Percentiles rank a stretch among this genome's conserved stretches.
These are phyloP conservation scores for Nymphalis urticae DNA, from an alignment of 2,888 invertebrate genomes.

Conservation along the genomic window DNA sequence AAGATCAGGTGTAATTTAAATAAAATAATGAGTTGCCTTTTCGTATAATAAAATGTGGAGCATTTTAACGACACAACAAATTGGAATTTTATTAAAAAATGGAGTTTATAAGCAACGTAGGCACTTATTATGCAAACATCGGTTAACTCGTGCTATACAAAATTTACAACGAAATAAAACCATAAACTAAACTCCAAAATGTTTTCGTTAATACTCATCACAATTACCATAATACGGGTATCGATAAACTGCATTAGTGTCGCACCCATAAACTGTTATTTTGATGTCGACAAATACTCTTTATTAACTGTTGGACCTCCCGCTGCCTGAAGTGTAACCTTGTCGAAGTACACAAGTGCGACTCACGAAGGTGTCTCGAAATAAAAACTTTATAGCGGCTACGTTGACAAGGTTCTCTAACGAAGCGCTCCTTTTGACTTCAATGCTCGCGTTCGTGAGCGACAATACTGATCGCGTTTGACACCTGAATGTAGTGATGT, in stretches of 20 bases:
- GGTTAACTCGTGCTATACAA: conserved; percentile 8
- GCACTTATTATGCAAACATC: conserved; percentile 1
- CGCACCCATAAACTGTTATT: conserved; percentile 73
- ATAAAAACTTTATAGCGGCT: conserved; percentile 58
- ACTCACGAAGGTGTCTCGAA: conserved; percentile 49
- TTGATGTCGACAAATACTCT: conserved; percentile 80
- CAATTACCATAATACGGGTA: conserved; percentile 36
- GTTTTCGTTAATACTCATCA: conserved; percentile 27
- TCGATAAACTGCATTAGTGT: conserved; percentile 70
- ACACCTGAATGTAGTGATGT: conserved; percentile 70
- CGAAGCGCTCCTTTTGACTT: conserved; percentile 72
- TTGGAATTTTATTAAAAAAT: background rate
- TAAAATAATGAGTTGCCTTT: too few species aligned
- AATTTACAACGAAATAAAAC: conserved; percentile 23
- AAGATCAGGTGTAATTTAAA: too few species aligned
- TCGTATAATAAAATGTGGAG: too few species aligned
- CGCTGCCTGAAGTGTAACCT: conserved; percentile 64
- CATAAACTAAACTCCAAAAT: conserved; percentile 20
- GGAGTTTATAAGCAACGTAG: too few species aligned
- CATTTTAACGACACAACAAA: too few species aligned
- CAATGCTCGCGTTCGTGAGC: conserved; percentile 68
- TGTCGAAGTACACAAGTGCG: conserved; percentile 56
- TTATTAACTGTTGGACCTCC: conserved; percentile 75
- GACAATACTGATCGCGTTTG: conserved; percentile 72
- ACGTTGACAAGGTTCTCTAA: conserved; percentile 66